Percentiles rank a stretch among this genome's conserved stretches.
Conservation (phyloP, 2,888 invertebrate species). For the Tetramorium bicarinatum region DNA sequence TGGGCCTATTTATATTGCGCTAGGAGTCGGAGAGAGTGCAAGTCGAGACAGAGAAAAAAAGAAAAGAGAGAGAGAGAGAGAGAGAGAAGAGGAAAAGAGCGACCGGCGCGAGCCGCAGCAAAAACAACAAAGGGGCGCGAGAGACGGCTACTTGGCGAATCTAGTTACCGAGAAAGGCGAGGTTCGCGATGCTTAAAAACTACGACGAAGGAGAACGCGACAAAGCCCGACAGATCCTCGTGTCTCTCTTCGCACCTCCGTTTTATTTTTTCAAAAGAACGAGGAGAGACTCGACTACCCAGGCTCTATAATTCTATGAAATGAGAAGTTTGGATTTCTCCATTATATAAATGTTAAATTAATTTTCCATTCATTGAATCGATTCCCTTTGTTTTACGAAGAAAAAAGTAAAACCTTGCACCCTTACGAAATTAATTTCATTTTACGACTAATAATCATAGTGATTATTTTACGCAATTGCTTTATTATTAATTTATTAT, state of each 20-base stretch:
- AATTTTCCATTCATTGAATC: background rate
- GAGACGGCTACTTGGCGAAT: constrained; percentile 46
- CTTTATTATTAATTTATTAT: background rate
- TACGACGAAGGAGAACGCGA: constrained; percentile 5
- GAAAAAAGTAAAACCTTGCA: background rate
- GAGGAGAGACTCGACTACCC: background rate
- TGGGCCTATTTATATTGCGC: constrained; percentile 46
- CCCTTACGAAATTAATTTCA: constrained; percentile 12
- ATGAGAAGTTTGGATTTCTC: background rate
- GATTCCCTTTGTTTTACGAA: background rate
- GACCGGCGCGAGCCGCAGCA: constrained; percentile 26
- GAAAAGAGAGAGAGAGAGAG: background rate
- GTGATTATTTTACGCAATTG: background rate
- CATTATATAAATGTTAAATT: background rate
- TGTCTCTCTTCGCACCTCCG: constrained; percentile 24
- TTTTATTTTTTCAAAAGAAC: background rate
- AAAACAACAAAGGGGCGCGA: constrained; percentile 50
- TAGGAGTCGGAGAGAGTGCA: constrained; percentile 18
- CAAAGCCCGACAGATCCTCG: constrained; percentile 29
- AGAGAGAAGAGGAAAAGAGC: background rate
- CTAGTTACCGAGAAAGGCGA: constrained; percentile 56
- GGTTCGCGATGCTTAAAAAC: constrained; percentile 34
- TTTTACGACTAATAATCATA: background rate
- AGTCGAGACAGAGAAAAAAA: background rate
- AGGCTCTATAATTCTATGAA: background rate